Evolutionary conservation across 2,797 vertebrate species (phyloP), one percentile per base, ranked within the genome.

Genomic region (Pterois miles): DNA sequence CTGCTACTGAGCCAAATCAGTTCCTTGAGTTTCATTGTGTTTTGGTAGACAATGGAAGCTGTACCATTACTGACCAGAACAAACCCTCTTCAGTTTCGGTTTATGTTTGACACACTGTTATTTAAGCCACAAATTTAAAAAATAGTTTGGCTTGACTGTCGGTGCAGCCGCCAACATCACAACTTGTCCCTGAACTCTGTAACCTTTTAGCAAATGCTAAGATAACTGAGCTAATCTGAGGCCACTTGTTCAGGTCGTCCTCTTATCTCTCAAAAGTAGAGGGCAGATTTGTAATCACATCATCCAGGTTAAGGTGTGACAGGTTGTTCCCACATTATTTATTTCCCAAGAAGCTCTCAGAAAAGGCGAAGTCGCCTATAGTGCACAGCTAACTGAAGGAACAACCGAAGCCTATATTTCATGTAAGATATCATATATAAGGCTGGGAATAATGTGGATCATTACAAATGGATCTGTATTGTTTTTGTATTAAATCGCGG

Each of bases 301-400:
- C 25, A 74, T 75, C 54, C 50, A 60, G 65, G 77, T 74, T 34
- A 65, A 34, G 20, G 16, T 69, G 54, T 52, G 40, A 71, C 52
- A 69, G 69, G n/a, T 31, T 78, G 64, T 36, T 83, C 34, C 16
- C 46, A 57, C 57, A 16, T 81, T 14, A 46, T 66, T 75, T 9
- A 72, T 81, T 10, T 58, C 23, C 50, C 27, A 38, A 58, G 38
- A 70, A 70, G 6, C 25, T 67, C 22, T 6, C 27, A 57, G n/a
- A 68, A 54, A 33, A 36, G 5, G 40, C 2, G 34, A 65, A 59
- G 23, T 16, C 34, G 48, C 9, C 14, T 6, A 58, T 4, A 33
- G 56, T 25, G 8, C 11, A 20, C 22, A 13, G 8, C 57, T 31
- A 25, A 67, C 64, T 60, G 64, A 62, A 33, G 33, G 7, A 70